Evolutionary conservation across 2,888 invertebrate genomes (phyloP).

Genomic region (Agrilus biguttatus): DNA sequence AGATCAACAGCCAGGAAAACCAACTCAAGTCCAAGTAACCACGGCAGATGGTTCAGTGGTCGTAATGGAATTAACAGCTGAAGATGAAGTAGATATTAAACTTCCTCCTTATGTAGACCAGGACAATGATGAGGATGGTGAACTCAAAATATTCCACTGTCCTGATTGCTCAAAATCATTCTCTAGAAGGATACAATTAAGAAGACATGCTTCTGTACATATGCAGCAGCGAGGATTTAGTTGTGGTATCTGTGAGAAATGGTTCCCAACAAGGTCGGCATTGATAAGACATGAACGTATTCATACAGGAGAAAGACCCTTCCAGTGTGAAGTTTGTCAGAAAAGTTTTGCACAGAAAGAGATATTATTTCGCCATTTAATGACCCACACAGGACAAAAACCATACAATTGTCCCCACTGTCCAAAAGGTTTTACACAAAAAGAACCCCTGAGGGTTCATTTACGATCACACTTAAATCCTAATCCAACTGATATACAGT

Average conservation of each 20-base stretch:
- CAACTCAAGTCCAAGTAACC: slow-evolving; percentile 31
- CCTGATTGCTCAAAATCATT: slow-evolving; percentile 48
- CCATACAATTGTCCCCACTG: slow-evolving; percentile 53
- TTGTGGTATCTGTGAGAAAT: slow-evolving; percentile 47
- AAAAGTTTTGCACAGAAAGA: slow-evolving; percentile 60
- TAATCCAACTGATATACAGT: slow-evolving; percentile 39
- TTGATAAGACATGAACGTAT: slow-evolving; percentile 52
- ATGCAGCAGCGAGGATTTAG: slow-evolving; percentile 42
- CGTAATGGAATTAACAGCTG: slow-evolving; percentile 31
- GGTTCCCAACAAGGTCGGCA: slow-evolving; percentile 52
- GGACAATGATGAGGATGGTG: slow-evolving; percentile 25
- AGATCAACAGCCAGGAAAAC: slow-evolving; percentile 24
- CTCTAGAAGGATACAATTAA: slow-evolving; percentile 41
- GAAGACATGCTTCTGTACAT: slow-evolving; percentile 48
- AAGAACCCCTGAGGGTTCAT: slow-evolving; percentile 50
- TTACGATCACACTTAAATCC: slow-evolving; percentile 42
- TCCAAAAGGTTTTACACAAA: slow-evolving; percentile 56
- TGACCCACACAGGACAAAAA: slow-evolving; percentile 44
- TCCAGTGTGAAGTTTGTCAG: slow-evolving; percentile 39
- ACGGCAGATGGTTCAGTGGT: slow-evolving; percentile 34
- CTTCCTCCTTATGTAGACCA: slow-evolving; percentile 6
- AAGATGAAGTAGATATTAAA: slow-evolving; percentile 19
- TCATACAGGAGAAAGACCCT: slow-evolving; percentile 47
- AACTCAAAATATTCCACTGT: slow-evolving; percentile 40
- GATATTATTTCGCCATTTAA: slow-evolving; percentile 47